Evolutionary conservation across 2,113 vertebrate species (phyloP).

Genomic region (Sciurus niger): DNA sequence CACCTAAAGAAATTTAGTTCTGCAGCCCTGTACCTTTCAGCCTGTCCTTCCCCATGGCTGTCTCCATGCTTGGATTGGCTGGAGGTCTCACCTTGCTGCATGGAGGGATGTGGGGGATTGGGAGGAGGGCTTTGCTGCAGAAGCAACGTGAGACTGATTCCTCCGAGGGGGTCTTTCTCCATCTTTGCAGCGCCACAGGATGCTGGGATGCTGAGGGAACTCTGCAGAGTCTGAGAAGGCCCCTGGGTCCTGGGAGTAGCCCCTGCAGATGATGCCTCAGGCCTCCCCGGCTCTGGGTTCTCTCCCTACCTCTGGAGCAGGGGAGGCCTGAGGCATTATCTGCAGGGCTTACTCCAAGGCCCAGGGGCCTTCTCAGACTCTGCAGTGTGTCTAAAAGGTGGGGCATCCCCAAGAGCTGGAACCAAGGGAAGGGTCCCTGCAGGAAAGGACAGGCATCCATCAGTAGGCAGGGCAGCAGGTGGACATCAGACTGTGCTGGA

Average conservation of each 20-base stretch:
- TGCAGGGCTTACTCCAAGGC: neutral
- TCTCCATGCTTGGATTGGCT: too few species aligned
- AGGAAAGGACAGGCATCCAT: rapidly evolving
- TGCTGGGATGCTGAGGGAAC: too few species aligned
- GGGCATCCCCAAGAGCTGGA: neutral
- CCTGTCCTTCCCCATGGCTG: neutral
- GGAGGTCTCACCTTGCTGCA: neutral
- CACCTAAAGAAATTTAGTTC: neutral
- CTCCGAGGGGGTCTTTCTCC: neutral
- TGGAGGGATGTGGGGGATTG: neutral
- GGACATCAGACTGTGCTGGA: rapidly evolving
- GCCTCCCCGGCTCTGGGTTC: too few species aligned
- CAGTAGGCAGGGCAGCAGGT: neutral
- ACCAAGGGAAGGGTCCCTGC: neutral
- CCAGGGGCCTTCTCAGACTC: neutral
- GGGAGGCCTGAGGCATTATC: too few species aligned
- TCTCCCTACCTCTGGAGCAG: too few species aligned
- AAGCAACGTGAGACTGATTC: rapidly evolving
- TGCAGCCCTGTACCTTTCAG: rapidly evolving
- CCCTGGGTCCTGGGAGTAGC: too few species aligned
- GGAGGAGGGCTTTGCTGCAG: neutral
- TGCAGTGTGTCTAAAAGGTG: neutral
- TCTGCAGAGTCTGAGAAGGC: too few species aligned
- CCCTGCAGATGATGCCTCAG: too few species aligned
- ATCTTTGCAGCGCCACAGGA: neutral